These are phyloP conservation scores for Apotomis turbidana DNA, from an alignment of 2,888 invertebrate genomes.

Conservation along the genomic window DNA sequence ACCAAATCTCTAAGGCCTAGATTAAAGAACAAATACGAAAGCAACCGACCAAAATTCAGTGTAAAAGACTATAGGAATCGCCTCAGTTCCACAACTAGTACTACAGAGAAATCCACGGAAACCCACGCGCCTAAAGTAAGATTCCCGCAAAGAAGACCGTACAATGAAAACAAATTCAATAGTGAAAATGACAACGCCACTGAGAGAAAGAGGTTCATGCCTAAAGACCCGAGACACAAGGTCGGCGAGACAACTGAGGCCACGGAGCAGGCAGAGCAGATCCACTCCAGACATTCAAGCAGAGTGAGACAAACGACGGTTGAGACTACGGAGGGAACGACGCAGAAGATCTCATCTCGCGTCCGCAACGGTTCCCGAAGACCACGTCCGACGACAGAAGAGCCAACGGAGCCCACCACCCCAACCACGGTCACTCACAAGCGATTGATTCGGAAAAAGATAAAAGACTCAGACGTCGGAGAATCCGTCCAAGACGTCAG, in stretches of 20 bases:
- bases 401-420: constrained; percentile 62
- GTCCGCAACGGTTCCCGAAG: constrained; percentile 71
- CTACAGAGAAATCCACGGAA: constrained; percentile 68
- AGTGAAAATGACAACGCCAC: constrained; percentile 71
- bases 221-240: constrained; percentile 77
- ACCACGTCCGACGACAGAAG: constrained; percentile 69
- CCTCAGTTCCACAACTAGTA: constrained; percentile 82
- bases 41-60: constrained; percentile 88
- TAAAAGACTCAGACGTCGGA: constrained; percentile 69
- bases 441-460: constrained; percentile 69
- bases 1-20: constrained; percentile 66
- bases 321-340: constrained; percentile 67
- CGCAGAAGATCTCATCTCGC: constrained; percentile 73
- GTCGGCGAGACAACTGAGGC: constrained; percentile 58
- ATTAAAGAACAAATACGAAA: constrained; percentile 82
- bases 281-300: constrained; percentile 59
- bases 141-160: constrained; percentile 79
- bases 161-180: constrained; percentile 60
- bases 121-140: constrained; percentile 70
- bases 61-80: constrained; percentile 90
- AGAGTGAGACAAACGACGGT: constrained; percentile 68
- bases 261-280: constrained; percentile 66
- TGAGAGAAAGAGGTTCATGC: constrained; percentile 80
- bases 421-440: constrained; percentile 63
- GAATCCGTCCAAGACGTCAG: constrained; percentile 73